Conservation (phyloP, 1,140 invertebrate species). For the Coelopa frigida region DNA sequence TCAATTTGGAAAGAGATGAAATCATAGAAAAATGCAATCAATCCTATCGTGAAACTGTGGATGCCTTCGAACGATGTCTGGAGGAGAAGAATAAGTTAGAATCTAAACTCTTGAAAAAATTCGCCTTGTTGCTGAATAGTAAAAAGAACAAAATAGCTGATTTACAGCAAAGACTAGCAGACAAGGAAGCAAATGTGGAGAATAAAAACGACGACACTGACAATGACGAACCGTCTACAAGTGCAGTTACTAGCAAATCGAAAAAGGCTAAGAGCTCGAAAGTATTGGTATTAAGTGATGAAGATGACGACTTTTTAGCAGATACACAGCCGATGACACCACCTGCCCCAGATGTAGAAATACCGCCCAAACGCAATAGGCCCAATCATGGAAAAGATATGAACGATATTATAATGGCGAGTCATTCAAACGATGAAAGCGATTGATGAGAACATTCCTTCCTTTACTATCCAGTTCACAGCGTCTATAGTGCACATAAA, state of each 20-base stretch:
- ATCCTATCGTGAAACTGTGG: neutral
- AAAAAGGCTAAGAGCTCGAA: neutral
- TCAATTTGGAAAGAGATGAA: neutral
- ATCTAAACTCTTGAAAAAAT: conserved; percentile 6
- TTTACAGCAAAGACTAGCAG: neutral
- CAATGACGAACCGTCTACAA: conserved; percentile 1
- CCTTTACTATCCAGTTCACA: too few relatives aligned
- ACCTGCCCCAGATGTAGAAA: neutral
- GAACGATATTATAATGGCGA: neutral
- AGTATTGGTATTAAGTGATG: neutral
- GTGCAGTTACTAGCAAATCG: neutral
- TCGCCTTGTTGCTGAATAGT: conserved; percentile 1
- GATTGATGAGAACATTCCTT: too few relatives aligned
- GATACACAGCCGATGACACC: neutral
- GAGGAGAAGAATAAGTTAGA: conserved; percentile 8
- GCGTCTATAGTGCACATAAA: neutral
- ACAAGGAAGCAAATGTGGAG: neutral
- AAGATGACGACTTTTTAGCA: neutral
- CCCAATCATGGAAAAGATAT: neutral
- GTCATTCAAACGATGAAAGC: neutral
- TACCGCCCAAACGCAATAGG: neutral
- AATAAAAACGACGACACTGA: neutral
- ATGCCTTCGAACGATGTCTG: neutral
- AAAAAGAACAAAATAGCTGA: conserved; percentile 8
- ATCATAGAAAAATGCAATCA: conserved; percentile 5